Evolutionary conservation across 2,797 vertebrate genomes (phyloP).

Genomic region (Acanthurus tractus): DNA sequence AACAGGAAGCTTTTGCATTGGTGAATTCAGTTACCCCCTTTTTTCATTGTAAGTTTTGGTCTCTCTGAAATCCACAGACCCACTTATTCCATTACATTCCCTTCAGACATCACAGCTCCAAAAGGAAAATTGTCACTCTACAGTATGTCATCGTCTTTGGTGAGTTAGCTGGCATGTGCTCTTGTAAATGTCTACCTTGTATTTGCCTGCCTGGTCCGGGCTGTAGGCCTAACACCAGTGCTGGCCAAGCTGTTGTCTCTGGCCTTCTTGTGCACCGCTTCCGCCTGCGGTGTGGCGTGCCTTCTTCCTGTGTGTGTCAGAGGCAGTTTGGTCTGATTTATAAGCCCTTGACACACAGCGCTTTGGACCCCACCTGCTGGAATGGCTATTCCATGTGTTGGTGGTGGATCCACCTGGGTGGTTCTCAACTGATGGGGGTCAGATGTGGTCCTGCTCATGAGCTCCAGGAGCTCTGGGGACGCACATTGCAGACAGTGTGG

Average conservation of each 20-base stretch:
- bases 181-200: slow-evolving; percentile 62
- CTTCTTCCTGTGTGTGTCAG: slow-evolving; percentile 84
- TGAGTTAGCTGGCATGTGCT: slow-evolving; percentile 54
- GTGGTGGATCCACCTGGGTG: slow-evolving; percentile 84
- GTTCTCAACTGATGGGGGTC: slow-evolving; percentile 84
- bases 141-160: slow-evolving; percentile 37
- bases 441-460: slow-evolving; percentile 78
- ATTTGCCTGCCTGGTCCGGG: slow-evolving; percentile 53
- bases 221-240: slow-evolving; percentile 57
- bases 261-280: slow-evolving; percentile 69
- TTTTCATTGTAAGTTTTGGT: slow-evolving; percentile 32
- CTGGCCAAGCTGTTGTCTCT: slow-evolving; percentile 73
- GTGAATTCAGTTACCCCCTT: slow-evolving; percentile 9
- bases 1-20: slow-evolving; percentile 4
- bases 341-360: slow-evolving; percentile 76
- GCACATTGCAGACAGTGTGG: slow-evolving; percentile 56
- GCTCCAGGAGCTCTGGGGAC: slow-evolving; percentile 71
- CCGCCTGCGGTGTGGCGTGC: slow-evolving; percentile 76
- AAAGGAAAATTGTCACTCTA: slow-evolving; percentile 48
- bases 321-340: slow-evolving; percentile 85
- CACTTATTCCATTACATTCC: slow-evolving; percentile 42
- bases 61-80: slow-evolving; percentile 37
- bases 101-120: slow-evolving; percentile 53
- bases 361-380: slow-evolving; percentile 78
- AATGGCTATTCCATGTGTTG: slow-evolving; percentile 86